Evolutionary conservation across 2,888 invertebrate species (phyloP).

Genomic region (Caenorhabditis auriculariae): DNA sequence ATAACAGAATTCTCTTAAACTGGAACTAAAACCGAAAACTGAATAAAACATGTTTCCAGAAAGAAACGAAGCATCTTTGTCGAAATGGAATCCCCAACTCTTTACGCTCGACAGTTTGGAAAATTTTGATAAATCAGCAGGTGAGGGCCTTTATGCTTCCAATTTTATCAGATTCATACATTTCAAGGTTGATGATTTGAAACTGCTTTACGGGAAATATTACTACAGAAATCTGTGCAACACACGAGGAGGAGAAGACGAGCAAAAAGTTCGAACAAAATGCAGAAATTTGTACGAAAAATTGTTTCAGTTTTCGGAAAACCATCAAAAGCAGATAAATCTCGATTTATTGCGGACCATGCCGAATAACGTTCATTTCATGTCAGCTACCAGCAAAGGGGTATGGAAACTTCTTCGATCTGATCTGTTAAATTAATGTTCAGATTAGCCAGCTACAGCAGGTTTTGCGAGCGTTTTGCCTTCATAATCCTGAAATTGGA

Average conservation of each 20-base stretch:
- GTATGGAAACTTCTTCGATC: constrained; percentile 59
- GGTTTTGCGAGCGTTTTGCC: constrained; percentile 68
- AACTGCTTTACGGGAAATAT: constrained; percentile 66
- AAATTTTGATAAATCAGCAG: constrained; percentile 64
- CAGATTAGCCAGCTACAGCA: constrained; percentile 68
- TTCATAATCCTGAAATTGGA: constrained; percentile 68
- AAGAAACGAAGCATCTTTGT: constrained; percentile 66
- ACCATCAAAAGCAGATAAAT: constrained; percentile 68
- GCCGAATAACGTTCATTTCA: constrained; percentile 69
- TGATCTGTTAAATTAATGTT: constrained; percentile 7
- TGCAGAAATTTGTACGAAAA: not conserved
- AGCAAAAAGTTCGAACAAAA: constrained; percentile 60
- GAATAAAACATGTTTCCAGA: constrained; percentile 40
- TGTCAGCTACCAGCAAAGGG: constrained; percentile 67
- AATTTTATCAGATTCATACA: not conserved
- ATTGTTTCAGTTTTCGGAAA: not conserved
- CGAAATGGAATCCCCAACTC: constrained; percentile 67
- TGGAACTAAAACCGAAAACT: constrained; percentile 22
- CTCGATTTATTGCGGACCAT: constrained; percentile 69
- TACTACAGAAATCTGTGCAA: constrained; percentile 67
- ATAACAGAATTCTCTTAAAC: constrained; percentile 8
- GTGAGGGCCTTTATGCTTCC: constrained; percentile 24
- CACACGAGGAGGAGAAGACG: constrained; percentile 62
- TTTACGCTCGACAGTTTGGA: constrained; percentile 66
- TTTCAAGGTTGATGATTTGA: constrained; percentile 62